Evolutionary conservation across 30 jellyfish, hydroid and myxozoan genomes (phyloP).

Genomic region (Cassiopea xamachana): DNA sequence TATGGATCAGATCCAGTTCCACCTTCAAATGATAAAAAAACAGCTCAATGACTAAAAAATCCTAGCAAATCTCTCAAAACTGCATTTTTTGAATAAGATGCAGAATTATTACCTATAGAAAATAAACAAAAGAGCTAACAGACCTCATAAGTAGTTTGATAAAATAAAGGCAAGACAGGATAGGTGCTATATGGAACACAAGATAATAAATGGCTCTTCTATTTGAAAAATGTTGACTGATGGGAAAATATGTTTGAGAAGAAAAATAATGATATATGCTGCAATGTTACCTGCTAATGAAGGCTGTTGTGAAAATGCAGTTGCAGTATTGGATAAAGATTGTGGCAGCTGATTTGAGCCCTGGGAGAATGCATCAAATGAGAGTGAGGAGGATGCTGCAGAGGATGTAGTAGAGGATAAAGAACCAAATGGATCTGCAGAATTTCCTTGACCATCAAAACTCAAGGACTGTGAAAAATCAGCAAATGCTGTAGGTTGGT

Average conservation of each 20-base stretch:
- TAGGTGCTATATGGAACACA: no score
- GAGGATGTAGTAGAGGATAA: constrained; percentile 55
- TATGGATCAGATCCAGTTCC: constrained; percentile 61
- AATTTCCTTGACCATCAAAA: constrained; percentile 27
- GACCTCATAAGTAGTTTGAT: no score
- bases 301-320: constrained; percentile 35
- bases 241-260: not conserved
- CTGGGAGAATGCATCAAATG: constrained; percentile 70
- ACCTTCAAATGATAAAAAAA: not conserved
- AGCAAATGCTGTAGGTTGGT: constrained; percentile 57
- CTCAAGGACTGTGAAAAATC: constrained; percentile 25
- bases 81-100: no score
- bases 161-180: no score
- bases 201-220: no score
- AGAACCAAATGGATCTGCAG: constrained; percentile 54
- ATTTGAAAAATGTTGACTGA: no score
- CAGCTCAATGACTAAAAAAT: not conserved
- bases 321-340: constrained; percentile 24
- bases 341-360: constrained; percentile 30
- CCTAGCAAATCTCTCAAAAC: not conserved
- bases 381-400: constrained; percentile 48
- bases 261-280: not conserved
- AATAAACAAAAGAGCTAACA: no score
- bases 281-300: not conserved
- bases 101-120: no score